Percentiles rank a stretch among this genome's conserved stretches.
Conservation (phyloP, 2,888 invertebrate species). For the Yponomeuta malinellus region DNA sequence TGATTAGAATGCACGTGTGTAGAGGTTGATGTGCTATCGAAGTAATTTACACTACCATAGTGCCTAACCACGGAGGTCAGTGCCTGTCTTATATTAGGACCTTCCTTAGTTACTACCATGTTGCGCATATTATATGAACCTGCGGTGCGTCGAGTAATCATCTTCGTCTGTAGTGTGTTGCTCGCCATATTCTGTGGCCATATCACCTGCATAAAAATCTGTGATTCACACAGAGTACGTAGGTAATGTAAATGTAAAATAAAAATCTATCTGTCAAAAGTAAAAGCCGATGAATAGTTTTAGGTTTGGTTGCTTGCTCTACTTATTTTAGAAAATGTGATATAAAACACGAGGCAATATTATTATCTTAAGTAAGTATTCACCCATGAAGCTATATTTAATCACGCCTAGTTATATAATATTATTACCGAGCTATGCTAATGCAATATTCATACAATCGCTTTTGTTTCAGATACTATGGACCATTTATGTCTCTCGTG, state of each 20-base stretch:
- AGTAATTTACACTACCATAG: no score
- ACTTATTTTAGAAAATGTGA: constrained; percentile 6
- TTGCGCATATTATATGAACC: no score
- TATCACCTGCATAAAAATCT: not conserved
- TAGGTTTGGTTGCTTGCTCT: constrained; percentile 7
- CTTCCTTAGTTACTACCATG: no score
- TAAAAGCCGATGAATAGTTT: constrained; percentile 11
- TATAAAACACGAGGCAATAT: not conserved
- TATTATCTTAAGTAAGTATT: constrained; percentile 21
- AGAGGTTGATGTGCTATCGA: no score
- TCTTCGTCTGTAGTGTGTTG: no score
- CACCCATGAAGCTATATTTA: not conserved
- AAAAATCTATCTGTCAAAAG: not conserved
- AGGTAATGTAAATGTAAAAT: not conserved
- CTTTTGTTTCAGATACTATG: constrained; percentile 70
- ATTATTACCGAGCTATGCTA: constrained; percentile 13
- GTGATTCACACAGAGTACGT: not conserved
- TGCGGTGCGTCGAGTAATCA: no score
- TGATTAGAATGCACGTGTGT: no score
- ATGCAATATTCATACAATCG: constrained; percentile 40
- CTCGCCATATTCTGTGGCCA: no score
- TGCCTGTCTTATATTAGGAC: no score
- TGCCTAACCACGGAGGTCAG: no score
- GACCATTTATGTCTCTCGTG: constrained; percentile 56
- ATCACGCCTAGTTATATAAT: not conserved